phyloP scores from a whole-genome alignment of 2,797 vertebrate genomes.

The Hylomyscus alleni region DNA sequence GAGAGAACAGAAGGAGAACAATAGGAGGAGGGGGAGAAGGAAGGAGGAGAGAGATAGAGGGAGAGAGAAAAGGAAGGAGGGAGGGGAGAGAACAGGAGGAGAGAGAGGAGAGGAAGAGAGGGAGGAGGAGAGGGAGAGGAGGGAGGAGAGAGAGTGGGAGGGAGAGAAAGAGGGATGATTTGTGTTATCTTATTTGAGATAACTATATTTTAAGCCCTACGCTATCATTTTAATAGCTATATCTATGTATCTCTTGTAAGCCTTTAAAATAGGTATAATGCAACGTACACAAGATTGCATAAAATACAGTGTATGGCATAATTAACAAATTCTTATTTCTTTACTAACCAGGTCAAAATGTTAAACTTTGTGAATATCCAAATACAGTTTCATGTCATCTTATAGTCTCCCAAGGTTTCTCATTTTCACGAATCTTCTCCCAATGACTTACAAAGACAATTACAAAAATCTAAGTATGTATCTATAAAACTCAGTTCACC shows the following conservation, averaged over 20 bases:
- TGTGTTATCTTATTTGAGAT: background rate
- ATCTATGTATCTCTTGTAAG: background rate
- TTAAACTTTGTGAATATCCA: background rate
- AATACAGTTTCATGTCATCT: background rate
- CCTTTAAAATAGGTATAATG: background rate
- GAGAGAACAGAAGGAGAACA: no score
- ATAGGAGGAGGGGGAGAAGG: background rate
- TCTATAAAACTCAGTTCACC: background rate
- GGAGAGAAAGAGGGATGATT: background rate
- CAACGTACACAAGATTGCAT: background rate
- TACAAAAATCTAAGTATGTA: background rate
- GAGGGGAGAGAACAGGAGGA: background rate
- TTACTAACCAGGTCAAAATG: background rate
- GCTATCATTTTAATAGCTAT: background rate
- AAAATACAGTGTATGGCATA: background rate
- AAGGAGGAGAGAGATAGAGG: no score
- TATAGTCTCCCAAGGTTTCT: background rate
- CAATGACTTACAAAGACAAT: background rate
- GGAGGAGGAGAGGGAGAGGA: no score
- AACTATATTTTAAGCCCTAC: background rate
- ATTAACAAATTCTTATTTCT: background rate
- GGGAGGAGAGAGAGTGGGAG: no score
- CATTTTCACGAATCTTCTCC: background rate
- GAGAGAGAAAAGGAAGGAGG: background rate
- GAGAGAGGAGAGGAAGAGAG: no score